Base-by-base conservation (phyloP, 2,888 invertebrate species). In the Macaria liturata region DNA sequence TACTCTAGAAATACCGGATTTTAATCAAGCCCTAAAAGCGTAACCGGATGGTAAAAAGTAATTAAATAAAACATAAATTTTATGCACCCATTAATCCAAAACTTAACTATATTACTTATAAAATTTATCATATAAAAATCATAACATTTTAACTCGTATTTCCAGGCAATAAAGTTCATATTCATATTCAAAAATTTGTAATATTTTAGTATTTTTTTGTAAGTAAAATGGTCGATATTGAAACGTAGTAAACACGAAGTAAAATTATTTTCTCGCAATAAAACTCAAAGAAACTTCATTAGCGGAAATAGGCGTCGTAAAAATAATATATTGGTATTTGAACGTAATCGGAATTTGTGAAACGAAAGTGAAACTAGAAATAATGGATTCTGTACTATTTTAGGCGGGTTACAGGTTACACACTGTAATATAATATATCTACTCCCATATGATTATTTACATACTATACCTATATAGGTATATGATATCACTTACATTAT, bases 201-300 rank as follows among this genome's bases (percentile, higher is more conserved):
- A 37, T 1, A 7, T 7, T 37, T 1, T 37, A 37, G 7, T 7
- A 7, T 7, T 37, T 37, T 37, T 6, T 7, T 8, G 42, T 42
- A 42, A n/a, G n/a, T 8, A 5, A 3, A 3, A n/a, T 8, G 0
- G 42, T 42, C 32, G 43, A 54, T 53, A 62, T 62, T 53, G 44
- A 59, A 46, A 58, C 55, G 52, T 59, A 64, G 37, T n/a, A 54
- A 50, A 50, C 32, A 59, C 47, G 46, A 59, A 40, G 51, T 61
- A 68, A 61, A 60, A 60, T 64, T 64, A 55, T 64, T 62, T 66
- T 67, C 64, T 67, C 59, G 62, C 64, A 62, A 62, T 65, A 61
- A 65, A 62, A 53, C 54, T 52, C 60, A 53, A 49, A 62, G 56
- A 52, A 46, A 59, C 61, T 61, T 64, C 66, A 68, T 66, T 61